Percentiles rank a stretch among this genome's conserved stretches.
These are phyloP conservation scores for Ictidomys tridecemlineatus DNA, from an alignment of 2,113 vertebrate species.

Conservation along the genomic window DNA sequence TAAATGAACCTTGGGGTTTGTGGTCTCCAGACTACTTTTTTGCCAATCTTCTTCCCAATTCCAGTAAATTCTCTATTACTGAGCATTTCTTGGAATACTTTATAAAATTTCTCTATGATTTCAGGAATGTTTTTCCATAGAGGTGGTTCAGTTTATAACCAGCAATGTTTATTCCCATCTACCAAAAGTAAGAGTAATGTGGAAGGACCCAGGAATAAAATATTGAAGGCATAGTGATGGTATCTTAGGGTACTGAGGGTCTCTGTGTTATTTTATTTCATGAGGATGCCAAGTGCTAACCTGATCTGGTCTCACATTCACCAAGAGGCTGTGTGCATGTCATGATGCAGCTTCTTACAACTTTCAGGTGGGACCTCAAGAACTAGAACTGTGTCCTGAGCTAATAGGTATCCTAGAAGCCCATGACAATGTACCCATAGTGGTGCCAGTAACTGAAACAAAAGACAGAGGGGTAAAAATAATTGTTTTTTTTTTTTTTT, in stretches of 20 bases:
- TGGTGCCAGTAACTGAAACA: neutral
- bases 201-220: neutral
- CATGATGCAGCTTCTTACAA: neutral
- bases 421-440: neutral
- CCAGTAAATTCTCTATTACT: slow-evolving; percentile 55
- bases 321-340: neutral
- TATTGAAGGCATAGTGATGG: neutral
- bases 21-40: neutral
- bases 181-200: neutral
- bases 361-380: neutral
- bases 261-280: neutral
- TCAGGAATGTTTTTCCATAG: slow-evolving; percentile 49
- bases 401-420: neutral
- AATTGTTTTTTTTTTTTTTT: neutral
- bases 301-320: neutral
- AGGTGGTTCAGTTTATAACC: slow-evolving; percentile 16
- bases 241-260: neutral
- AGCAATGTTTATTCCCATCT: slow-evolving; percentile 9
- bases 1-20: neutral
- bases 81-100: slow-evolving; percentile 63
- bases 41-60: slow-evolving; percentile 35
- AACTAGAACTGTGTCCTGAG: neutral
- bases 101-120: slow-evolving; percentile 55
- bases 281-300: neutral
- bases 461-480: neutral